Evolutionary conservation across 1,140 invertebrate genomes (phyloP), one percentile per base, ranked within the genome.

Genomic region (Augochlora pura): DNA sequence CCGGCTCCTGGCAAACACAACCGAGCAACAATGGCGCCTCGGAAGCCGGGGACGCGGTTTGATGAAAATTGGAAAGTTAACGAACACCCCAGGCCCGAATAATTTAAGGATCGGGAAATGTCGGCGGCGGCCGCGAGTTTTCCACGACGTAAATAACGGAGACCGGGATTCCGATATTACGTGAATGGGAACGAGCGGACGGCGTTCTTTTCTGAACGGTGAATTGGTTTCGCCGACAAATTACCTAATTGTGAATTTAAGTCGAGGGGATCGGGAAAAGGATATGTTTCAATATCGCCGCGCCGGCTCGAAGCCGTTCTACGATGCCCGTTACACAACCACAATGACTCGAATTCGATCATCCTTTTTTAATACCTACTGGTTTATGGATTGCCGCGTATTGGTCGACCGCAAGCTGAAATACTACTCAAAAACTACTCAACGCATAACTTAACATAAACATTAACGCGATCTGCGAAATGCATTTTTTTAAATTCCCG

Each of bases 1-100:
- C 32, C 27, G 1, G 54, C 18, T 80, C 32, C 52, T 74, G 63
- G 70, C 71, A 73, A 80, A 80, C 63, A 80, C 63, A 80, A 21
- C 32, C 63, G 42, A 66, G 25, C 62, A 79, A 79, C 77, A 79
- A 74, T 73, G 25, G 39, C 42, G 38, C 16, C 16, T 18, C 70
- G 49, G n/a, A 57, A 9, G 67, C 66, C 71, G 52, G 49, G 8
- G n/a, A 16, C 25, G 65, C 49, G 32, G 25, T 46, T 46, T 64
- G 5, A 7, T 32, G 54, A 60, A 76, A 69, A 76, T 69, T 68
- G 21, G 52, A 27, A 69, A 60, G 65, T 46, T 69, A 21, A 21
- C 39, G 39, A 66, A 46, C 42, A 66, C 12, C 14, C 38, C 18
- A 14, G 8, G 38, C 21, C 38, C 23, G 74, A 76, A 76, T 76